A percentile compares a stretch with the other conserved stretches of the same genome.
Evolutionary conservation across 2,888 invertebrate genomes (phyloP).

Genomic region (Drosophila percnosoma): DNA sequence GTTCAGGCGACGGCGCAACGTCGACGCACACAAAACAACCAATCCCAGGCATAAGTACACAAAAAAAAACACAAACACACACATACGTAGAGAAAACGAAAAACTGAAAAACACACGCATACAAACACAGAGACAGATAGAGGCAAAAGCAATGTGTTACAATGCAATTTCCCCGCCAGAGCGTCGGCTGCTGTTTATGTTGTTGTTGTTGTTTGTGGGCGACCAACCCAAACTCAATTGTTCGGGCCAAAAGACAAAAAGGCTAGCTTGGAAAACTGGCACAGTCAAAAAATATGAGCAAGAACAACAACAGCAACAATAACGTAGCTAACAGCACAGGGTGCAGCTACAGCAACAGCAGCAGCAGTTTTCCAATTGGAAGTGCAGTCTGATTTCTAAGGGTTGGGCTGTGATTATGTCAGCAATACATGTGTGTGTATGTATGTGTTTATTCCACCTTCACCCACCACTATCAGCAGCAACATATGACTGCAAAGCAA

Average conservation of each 20-base stretch:
- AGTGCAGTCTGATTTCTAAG: constrained; percentile 72
- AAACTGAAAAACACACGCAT: constrained; percentile 45
- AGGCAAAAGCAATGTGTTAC: constrained; percentile 69
- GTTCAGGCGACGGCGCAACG: constrained; percentile 67
- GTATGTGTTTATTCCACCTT: constrained; percentile 37
- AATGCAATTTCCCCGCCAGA: constrained; percentile 76
- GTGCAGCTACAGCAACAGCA: constrained; percentile 62
- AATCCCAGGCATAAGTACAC: constrained; percentile 78
- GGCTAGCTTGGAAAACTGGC: constrained; percentile 74
- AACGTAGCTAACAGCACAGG: constrained; percentile 60
- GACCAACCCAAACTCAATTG: constrained; percentile 79
- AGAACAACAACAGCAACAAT: constrained; percentile 36
- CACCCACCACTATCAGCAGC: constrained; percentile 46
- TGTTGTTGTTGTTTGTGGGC: constrained; percentile 49
- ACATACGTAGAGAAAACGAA: constrained; percentile 39
- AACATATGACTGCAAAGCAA: constrained; percentile 52
- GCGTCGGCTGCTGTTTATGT: constrained; percentile 16
- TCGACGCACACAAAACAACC: constrained; percentile 75
- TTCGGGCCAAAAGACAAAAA: constrained; percentile 59
- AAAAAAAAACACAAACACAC: constrained; percentile 50
- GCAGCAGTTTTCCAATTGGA: constrained; percentile 68
- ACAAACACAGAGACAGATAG: constrained; percentile 47
- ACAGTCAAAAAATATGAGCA: constrained; percentile 69
- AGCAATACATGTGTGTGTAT: constrained; percentile 44
- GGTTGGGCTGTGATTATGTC: constrained; percentile 82